Conservation (phyloP, 2,888 invertebrate genomes). For the Ichneumoninae sp. region DNA sequence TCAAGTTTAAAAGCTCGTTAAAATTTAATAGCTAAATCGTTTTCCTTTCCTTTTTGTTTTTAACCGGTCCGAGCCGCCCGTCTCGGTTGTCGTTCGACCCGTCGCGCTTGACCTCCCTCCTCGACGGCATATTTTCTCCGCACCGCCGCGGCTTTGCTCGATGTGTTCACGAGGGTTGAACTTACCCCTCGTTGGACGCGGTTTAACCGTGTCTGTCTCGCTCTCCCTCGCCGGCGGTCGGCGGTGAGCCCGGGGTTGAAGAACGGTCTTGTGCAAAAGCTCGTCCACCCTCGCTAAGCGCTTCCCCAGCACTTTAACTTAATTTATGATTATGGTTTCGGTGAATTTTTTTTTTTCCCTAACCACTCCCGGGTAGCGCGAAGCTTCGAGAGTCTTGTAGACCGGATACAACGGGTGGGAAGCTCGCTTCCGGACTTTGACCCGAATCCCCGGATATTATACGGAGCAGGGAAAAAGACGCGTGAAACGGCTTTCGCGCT, state of each 20-base stretch:
- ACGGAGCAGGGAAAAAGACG: background rate
- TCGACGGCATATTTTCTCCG: constrained; percentile 71
- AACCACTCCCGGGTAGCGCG: constrained; percentile 68
- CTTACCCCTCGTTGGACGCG: constrained; percentile 65
- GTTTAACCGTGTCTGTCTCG: constrained; percentile 70
- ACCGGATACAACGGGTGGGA: constrained; percentile 55
- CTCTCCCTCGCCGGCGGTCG: constrained; percentile 24
- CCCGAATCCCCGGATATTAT: constrained; percentile 12
- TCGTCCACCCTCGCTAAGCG: constrained; percentile 71
- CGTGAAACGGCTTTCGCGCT: background rate
- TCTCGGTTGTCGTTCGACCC: constrained; percentile 12
- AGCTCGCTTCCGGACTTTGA: constrained; percentile 47
- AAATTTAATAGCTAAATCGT: constrained; percentile 69
- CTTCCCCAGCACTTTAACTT: constrained; percentile 79
- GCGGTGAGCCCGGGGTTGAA: constrained; percentile 21
- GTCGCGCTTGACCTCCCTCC: constrained; percentile 3
- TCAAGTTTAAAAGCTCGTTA: constrained; percentile 69
- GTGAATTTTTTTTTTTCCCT: constrained; percentile 39
- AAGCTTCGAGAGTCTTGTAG: constrained; percentile 37
- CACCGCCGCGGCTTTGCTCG: constrained; percentile 38
- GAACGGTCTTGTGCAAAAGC: constrained; percentile 55
- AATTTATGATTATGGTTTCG: constrained; percentile 80
- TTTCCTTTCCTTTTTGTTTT: constrained; percentile 19
- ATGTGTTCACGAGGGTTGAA: constrained; percentile 72
- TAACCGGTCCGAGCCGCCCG: constrained; percentile 42